phyloP scores from a whole-genome alignment of 1,140 invertebrate species.

The Lepidurus apus region DNA sequence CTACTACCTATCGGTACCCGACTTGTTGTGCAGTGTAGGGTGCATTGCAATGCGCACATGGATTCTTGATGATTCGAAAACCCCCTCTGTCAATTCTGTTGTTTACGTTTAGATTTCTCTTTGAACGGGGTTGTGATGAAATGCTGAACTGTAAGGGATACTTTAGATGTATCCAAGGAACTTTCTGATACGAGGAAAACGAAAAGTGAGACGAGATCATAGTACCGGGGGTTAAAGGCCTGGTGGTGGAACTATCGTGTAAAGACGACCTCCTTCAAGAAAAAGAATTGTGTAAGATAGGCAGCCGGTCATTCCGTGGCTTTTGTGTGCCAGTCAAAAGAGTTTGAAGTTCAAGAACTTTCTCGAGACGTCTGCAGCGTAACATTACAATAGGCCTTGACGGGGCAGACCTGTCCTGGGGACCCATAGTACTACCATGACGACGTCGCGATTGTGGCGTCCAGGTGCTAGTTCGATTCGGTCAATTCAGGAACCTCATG shows the following conservation, averaged over 20 bases:
- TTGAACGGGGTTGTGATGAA: neutral
- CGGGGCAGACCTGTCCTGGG: neutral
- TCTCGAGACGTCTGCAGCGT: neutral
- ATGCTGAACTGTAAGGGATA: neutral
- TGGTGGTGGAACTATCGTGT: neutral
- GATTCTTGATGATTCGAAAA: neutral
- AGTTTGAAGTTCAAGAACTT: neutral
- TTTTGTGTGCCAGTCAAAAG: neutral
- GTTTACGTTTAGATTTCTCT: neutral
- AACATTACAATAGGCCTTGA: neutral
- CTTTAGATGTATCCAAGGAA: neutral
- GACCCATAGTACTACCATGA: neutral
- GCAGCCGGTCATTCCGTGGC: neutral
- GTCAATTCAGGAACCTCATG: neutral
- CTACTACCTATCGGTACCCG: neutral
- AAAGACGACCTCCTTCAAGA: neutral
- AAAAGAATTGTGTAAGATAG: neutral
- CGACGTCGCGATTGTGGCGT: constrained; percentile 1
- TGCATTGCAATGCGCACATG: neutral
- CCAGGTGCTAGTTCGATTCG: neutral
- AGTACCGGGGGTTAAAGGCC: neutral
- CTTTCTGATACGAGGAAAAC: neutral
- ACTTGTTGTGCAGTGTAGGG: neutral
- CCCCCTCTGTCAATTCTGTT: neutral
- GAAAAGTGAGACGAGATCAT: neutral